Conservation (phyloP, 2,797 vertebrate genomes). For the Hippopotamyrus pictus region DNA sequence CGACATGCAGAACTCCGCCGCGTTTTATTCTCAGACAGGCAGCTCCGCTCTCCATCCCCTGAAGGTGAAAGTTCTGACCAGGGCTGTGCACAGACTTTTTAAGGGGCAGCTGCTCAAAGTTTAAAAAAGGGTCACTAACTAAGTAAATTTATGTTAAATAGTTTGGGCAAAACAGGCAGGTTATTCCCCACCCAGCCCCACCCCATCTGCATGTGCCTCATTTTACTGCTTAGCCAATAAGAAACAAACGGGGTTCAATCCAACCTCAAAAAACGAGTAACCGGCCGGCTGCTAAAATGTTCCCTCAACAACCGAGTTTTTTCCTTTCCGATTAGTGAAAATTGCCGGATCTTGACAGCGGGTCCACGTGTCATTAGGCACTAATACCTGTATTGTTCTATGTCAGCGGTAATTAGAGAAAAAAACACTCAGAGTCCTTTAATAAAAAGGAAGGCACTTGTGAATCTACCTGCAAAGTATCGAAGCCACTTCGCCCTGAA, state of each 20-base stretch:
- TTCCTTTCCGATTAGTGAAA: background rate
- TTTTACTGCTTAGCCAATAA: background rate
- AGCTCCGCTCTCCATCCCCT: background rate
- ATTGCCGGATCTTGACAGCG: background rate
- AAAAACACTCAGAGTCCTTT: background rate
- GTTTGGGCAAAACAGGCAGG: background rate
- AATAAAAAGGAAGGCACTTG: slow-evolving; percentile 11
- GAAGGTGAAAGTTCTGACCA: background rate
- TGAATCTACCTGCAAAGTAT: slow-evolving; percentile 18
- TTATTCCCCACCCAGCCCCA: background rate
- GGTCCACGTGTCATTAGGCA: background rate
- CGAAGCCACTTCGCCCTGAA: background rate
- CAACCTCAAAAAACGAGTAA: background rate
- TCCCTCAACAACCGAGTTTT: background rate
- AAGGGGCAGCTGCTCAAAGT: background rate
- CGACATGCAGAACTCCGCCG: background rate
- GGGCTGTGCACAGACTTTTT: background rate
- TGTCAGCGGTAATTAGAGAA: background rate
- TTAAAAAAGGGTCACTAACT: background rate
- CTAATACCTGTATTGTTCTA: background rate
- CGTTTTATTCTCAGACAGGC: background rate
- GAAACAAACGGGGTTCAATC: background rate
- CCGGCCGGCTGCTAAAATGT: background rate
- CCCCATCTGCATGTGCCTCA: background rate
- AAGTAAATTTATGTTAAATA: background rate